Conservation (phyloP, 2,113 vertebrate genomes). For the Hystrix brachyura region DNA sequence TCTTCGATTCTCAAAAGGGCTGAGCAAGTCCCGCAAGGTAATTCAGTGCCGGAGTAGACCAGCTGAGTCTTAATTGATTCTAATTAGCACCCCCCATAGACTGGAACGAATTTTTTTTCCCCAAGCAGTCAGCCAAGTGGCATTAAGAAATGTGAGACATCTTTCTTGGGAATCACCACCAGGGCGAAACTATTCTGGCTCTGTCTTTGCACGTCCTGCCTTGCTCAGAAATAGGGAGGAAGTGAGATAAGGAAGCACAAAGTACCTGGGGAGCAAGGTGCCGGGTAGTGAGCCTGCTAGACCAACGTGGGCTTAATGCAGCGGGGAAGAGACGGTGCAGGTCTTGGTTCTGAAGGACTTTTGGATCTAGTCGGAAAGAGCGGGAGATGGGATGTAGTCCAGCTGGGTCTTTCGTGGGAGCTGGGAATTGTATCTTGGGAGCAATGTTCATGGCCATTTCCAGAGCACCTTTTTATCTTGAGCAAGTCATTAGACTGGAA, state of each 20-base stretch:
- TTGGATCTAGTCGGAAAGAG: conserved; percentile 5
- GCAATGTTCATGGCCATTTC: neutral
- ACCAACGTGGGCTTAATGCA: neutral
- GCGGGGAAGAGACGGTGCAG: neutral
- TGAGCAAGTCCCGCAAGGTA: conserved; percentile 71
- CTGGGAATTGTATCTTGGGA: neutral
- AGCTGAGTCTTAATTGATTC: conserved; percentile 84
- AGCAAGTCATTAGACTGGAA: neutral
- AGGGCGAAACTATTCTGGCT: conserved; percentile 84
- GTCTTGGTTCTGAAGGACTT: conserved; percentile 17
- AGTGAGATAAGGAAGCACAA: conserved; percentile 23
- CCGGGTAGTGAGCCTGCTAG: neutral
- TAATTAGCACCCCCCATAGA: conserved; percentile 81
- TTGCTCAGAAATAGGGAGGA: conserved; percentile 81
- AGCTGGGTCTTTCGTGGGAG: neutral
- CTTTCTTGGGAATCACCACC: conserved; percentile 87
- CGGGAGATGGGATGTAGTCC: neutral
- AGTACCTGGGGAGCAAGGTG: neutral
- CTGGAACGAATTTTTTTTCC: conserved; percentile 22
- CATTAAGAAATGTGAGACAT: conserved; percentile 84
- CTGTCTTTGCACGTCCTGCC: conserved; percentile 67
- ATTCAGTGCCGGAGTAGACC: conserved; percentile 80
- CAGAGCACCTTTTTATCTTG: conserved; percentile 54
- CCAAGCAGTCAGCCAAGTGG: conserved; percentile 76
- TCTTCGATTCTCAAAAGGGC: conserved; percentile 76